Percentiles rank a stretch among this genome's conserved stretches.
These are phyloP conservation scores for Leptonema lineaticorne DNA, from an alignment of 1,140 invertebrate genomes.

Conservation along the genomic window DNA sequence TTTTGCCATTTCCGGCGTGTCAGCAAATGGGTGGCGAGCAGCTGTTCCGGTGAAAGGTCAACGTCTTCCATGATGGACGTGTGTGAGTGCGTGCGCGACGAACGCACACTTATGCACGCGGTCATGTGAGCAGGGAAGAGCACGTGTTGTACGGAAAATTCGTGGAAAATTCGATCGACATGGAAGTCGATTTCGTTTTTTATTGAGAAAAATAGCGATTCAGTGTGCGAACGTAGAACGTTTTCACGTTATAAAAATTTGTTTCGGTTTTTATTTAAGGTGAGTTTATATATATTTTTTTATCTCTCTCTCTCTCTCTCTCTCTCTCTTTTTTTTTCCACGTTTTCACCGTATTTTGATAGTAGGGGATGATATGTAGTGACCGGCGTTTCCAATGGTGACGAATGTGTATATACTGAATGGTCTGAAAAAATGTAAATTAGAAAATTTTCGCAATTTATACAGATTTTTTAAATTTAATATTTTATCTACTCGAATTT, in stretches of 20 bases:
- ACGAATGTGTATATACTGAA: too few relatives aligned
- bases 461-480: too few relatives aligned
- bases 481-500: too few relatives aligned
- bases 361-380: too few relatives aligned
- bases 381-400: too few relatives aligned
- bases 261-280: too few relatives aligned
- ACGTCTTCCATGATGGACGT: background rate
- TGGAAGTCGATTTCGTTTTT: constrained; percentile 39
- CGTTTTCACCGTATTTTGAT: too few relatives aligned
- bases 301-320: too few relatives aligned
- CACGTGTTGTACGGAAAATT: constrained; percentile 8
- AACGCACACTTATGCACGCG: background rate
- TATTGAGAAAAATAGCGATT: constrained; percentile 10
- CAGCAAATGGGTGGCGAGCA: constrained; percentile 9
- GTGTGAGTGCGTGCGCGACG: background rate
- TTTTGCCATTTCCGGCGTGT: background rate
- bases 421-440: too few relatives aligned
- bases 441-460: too few relatives aligned
- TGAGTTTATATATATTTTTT: too few relatives aligned
- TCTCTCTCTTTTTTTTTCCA: too few relatives aligned
- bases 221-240: background rate
- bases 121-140: constrained; percentile 5
- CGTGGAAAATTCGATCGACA: background rate
- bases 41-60: constrained; percentile 18
- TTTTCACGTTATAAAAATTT: background rate